Base-by-base conservation (phyloP, 2,888 invertebrate genomes). In the Tiphia femorata region DNA sequence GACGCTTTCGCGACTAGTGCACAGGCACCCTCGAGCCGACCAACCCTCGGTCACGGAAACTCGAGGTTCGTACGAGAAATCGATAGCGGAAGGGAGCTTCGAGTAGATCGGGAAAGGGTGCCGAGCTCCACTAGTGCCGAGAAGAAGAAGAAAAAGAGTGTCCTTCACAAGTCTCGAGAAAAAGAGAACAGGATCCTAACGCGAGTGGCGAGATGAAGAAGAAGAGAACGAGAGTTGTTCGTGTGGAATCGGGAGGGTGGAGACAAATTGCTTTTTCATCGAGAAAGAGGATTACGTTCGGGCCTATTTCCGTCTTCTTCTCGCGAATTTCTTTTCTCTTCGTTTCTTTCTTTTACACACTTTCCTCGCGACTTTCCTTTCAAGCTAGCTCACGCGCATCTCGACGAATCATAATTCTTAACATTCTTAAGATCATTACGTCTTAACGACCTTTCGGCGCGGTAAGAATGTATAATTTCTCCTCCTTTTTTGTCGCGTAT, bases 61-160 rank as follows among this genome's bases (percentile, higher is more conserved):
- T 60, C 60, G 49, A 58, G 68, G 54, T 56, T 48, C 62, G 56
- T 59, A 62, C 50, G 65, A 68, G 67, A 68, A 68, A 68, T 68
- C 67, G 65, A 68, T 68, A 55, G 55, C 65, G 67, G 67, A 68
- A 67, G 53, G 57, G 62, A 33, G 64, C 33, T 46, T 48, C 55
- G 64, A 40, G n/a, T 51, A 40, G 54, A 59, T 68, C 57, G 52
- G 54, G 53, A 49, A 58, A 47, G 50, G 59, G 43, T 47, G 49
- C 50, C 53, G 55, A 55, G 43, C n/a, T 29, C 29, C n/a, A n/a
- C n/a, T n/a, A 51, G 61, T 53, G 44, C 41, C 40, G 44, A 38
- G 33, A 40, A 47, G 44, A 19, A 46, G 51, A 49, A 25, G 50
- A 40, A 17, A 37, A 43, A 35, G 12, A n/a, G n/a, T n/a, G n/a